Evolutionary conservation across 2,797 vertebrate genomes (phyloP), one percentile per base, ranked within the genome.

Genomic region (Sebastes nivosus): DNA sequence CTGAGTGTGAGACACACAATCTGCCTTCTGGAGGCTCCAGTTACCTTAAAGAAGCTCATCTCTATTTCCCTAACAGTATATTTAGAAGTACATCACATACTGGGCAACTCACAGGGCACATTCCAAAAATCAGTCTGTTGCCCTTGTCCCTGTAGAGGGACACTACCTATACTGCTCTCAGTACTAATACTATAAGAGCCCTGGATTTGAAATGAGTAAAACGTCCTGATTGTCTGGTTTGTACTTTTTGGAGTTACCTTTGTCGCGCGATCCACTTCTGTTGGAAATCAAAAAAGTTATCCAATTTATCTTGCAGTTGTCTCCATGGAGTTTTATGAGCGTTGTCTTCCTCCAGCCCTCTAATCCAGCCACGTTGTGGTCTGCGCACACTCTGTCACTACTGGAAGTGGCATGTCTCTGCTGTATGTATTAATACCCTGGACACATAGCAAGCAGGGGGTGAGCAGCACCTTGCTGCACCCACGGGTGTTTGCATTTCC

Each of bases 61-160:
- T 94, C 89, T 84, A 82, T 92, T 95, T 90, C 91, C 84, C 81
- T 71, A 80, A 81, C 84, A 91, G 87, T 95, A 94, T 94, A 93
- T 94, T 95, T 96, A 96, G 94, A 95, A 94, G 90, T 86, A 69
- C 89, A 90, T 93, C 79, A 79, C 91, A 90, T 82, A 91, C 88
- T 81, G 70, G 67, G 87, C 87, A 92, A 94, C 94, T 90, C 93
- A 89, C 78, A 90, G 87, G 67, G 87, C 85, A 88, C 94, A 95
- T 95, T 91, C 92, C 91, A 91, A 68, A 92, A 90, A 87, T 82
- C 82, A 25, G 86, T 73, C 60, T 80, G 87, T 79, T 90, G 89
- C 80, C 88, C 89, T 90, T 88, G 82, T 82, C 75, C n/a, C 81
- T 52, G 64, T 59, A 50, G 27, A 64, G 63, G 72, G 67, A 82